These are phyloP conservation scores for Cosmorhoe ocellata DNA, from an alignment of 2,888 invertebrate genomes.

Conservation along the genomic window DNA sequence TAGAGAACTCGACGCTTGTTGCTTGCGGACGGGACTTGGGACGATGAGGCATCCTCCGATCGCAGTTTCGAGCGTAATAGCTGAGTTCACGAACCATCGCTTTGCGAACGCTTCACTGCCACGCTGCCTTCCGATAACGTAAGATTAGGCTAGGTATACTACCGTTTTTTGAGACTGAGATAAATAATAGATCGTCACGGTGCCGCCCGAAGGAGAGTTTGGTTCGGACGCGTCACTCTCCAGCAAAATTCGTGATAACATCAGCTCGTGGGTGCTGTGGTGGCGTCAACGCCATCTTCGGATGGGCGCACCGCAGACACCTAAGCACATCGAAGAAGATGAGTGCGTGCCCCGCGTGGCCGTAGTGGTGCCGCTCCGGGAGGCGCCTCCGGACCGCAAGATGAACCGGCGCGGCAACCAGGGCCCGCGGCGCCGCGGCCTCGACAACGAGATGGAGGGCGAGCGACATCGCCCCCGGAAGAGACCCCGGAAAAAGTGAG, in stretches of 20 bases:
- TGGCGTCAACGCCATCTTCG: slow-evolving; percentile 78
- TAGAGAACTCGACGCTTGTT: slow-evolving; percentile 60
- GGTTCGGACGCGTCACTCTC: slow-evolving; percentile 47
- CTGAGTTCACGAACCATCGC: slow-evolving; percentile 60
- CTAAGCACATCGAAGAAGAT: slow-evolving; percentile 69
- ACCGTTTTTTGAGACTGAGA: slow-evolving; percentile 40
- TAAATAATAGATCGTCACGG: slow-evolving; percentile 43
- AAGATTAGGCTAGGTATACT: slow-evolving; percentile 51
- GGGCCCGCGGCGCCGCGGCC: slow-evolving; percentile 65
- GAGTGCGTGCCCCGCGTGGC: slow-evolving; percentile 66
- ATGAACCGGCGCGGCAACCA: slow-evolving; percentile 59
- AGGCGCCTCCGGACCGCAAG: slow-evolving; percentile 58
- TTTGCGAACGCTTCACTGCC: slow-evolving; percentile 62
- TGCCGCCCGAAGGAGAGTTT: slow-evolving; percentile 39
- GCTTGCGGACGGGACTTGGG: slow-evolving; percentile 52
- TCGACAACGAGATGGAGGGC: slow-evolving; percentile 66
- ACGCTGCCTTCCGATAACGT: slow-evolving; percentile 58
- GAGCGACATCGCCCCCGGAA: slow-evolving; percentile 66
- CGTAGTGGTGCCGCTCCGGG: slow-evolving; percentile 57
- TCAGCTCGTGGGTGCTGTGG: slow-evolving; percentile 79
- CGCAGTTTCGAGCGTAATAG: slow-evolving; percentile 42
- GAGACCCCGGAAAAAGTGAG: slow-evolving; percentile 62
- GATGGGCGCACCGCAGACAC: slow-evolving; percentile 80
- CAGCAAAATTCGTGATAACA: slow-evolving; percentile 76
- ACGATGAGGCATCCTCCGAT: slow-evolving; percentile 45